Evolutionary conservation across 1,140 invertebrate genomes (phyloP).

Genomic region (Drosophila quadrilineata): DNA sequence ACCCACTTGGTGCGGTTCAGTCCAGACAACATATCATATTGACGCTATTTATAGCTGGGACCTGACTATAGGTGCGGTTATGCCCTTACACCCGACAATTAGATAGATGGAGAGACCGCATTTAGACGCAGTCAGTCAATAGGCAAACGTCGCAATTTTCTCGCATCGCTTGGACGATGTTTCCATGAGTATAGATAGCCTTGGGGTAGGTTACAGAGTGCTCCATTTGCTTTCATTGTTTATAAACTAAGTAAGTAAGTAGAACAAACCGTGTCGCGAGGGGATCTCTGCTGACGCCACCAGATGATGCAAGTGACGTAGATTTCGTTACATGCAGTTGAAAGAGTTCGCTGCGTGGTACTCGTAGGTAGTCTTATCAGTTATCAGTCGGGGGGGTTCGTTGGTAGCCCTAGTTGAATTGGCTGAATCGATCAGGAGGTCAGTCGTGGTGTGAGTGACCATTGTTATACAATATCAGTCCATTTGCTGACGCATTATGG

Average conservation of each 20-base stretch:
- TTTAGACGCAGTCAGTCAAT: conserved; percentile 61
- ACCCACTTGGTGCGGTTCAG: conserved; percentile 8
- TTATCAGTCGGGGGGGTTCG: not conserved
- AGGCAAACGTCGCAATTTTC: conserved; percentile 59
- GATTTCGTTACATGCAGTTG: conserved; percentile 17
- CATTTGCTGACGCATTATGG: conserved; percentile 27
- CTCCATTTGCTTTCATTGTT: not conserved
- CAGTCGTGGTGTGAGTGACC: too few species aligned
- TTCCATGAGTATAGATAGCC: not conserved
- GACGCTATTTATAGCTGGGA: conserved; percentile 60
- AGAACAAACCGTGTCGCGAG: not conserved
- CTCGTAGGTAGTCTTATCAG: conserved; percentile 28
- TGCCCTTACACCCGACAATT: conserved; percentile 37
- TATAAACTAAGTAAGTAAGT: conserved; percentile 15
- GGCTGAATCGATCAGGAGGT: conserved; percentile 21
- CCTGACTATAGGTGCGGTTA: conserved; percentile 43
- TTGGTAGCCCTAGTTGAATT: conserved; percentile 20
- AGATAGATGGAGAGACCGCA: conserved; percentile 30
- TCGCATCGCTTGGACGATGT: conserved; percentile 42
- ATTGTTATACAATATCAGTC: conserved; percentile 37
- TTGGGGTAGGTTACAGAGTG: conserved; percentile 50
- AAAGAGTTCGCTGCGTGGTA: conserved; percentile 12
- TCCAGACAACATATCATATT: conserved; percentile 44
- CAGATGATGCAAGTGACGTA: conserved; percentile 13
- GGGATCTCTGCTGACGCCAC: conserved; percentile 6